These are phyloP conservation scores for Rotaria sp. DNA, from an alignment of 2,888 invertebrate genomes.

Conservation along the genomic window DNA sequence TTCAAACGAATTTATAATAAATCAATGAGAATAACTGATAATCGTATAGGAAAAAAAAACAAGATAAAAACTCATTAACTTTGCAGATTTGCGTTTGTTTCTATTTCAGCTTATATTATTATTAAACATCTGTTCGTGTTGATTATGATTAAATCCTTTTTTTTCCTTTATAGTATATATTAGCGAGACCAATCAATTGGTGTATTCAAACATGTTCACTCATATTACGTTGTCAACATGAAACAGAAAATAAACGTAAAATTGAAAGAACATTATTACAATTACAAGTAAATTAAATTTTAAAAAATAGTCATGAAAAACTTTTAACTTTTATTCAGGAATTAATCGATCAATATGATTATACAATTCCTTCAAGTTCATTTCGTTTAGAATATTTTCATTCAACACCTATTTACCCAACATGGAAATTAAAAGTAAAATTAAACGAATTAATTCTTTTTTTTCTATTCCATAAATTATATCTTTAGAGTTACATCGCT, in stretches of 20 bases:
- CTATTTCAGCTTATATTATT: too few relatives aligned
- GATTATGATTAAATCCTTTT: too few relatives aligned
- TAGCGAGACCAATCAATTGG: constrained; percentile 68
- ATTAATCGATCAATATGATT: constrained; percentile 62
- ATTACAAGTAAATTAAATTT: constrained; percentile 62
- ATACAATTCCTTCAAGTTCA: constrained; percentile 54
- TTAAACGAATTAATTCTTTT: constrained; percentile 5
- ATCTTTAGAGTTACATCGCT: constrained; percentile 64
- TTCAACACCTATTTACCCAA: constrained; percentile 66
- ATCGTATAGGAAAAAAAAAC: too few relatives aligned
- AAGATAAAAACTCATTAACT: too few relatives aligned
- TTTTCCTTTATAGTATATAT: constrained; percentile 53
- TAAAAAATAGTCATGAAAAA: not conserved
- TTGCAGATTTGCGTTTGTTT: too few relatives aligned
- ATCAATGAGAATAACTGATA: too few relatives aligned
- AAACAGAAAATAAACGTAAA: constrained; percentile 70
- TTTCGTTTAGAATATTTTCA: constrained; percentile 64
- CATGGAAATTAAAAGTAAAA: constrained; percentile 67
- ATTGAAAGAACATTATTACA: constrained; percentile 81
- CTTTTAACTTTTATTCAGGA: constrained; percentile 44
- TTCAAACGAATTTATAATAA: too few relatives aligned
- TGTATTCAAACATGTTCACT: constrained; percentile 69
- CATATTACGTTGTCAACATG: constrained; percentile 69
- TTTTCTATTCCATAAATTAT: constrained; percentile 29
- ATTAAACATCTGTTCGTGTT: too few relatives aligned